These are phyloP conservation scores for Drosophila antonietae DNA, from an alignment of 2,888 invertebrate genomes.

Conservation along the genomic window DNA sequence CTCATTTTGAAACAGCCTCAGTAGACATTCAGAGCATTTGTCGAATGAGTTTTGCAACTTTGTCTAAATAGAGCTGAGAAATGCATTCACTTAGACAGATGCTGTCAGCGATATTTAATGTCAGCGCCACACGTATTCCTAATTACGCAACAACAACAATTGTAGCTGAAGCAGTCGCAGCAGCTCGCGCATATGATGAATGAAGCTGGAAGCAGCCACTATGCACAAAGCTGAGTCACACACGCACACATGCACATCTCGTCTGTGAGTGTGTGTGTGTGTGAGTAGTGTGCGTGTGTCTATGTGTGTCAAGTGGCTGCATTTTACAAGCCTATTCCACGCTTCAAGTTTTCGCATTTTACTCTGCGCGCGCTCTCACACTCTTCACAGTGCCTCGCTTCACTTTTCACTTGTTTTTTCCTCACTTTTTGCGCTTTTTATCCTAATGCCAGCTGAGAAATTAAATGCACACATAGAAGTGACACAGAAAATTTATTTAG, in stretches of 20 bases:
- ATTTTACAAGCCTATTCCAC: constrained; percentile 59
- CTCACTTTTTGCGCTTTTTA: constrained; percentile 23
- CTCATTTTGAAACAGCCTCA: background rate
- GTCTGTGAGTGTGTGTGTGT: constrained; percentile 32
- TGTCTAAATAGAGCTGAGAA: constrained; percentile 1
- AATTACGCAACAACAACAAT: constrained; percentile 35
- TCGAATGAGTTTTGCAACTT: too few species aligned
- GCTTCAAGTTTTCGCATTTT: constrained; percentile 36
- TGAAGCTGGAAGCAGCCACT: constrained; percentile 50
- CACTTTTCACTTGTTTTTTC: background rate
- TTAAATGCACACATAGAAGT: constrained; percentile 71
- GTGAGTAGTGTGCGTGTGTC: background rate
- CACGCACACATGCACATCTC: too few species aligned
- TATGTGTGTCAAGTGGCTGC: constrained; percentile 65
- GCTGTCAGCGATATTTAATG: constrained; percentile 18
- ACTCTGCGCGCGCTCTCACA: constrained; percentile 17
- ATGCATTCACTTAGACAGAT: constrained; percentile 16
- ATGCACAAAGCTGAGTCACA: constrained; percentile 12
- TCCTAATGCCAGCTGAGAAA: constrained; percentile 64
- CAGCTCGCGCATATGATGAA: constrained; percentile 53
- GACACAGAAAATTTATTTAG: constrained; percentile 69
- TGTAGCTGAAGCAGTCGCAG: constrained; percentile 1
- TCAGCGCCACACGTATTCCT: constrained; percentile 43
- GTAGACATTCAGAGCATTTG: background rate
- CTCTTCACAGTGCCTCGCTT: constrained; percentile 1